Evolutionary conservation across 1,140 invertebrate species (phyloP).

Genomic region (Pentalonia nigronervosa): DNA sequence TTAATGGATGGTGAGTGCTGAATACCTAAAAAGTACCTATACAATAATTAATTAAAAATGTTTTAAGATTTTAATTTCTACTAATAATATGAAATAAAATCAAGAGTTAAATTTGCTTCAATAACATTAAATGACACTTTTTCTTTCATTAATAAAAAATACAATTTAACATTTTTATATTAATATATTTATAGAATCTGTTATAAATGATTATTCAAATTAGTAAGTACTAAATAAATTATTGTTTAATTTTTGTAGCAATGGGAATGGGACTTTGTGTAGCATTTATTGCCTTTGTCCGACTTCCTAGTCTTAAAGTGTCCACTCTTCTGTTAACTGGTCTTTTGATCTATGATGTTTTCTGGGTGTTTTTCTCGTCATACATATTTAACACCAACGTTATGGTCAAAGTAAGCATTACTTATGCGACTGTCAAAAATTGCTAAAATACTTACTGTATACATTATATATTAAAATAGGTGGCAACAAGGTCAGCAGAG

Average conservation of each 20-base stretch:
- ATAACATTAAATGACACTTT: not conserved
- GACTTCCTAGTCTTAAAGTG: slow-evolving; percentile 94
- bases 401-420: slow-evolving; percentile 87
- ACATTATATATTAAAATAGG: slow-evolving; percentile 64
- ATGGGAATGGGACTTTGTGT: slow-evolving; percentile 97
- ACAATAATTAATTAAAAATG: not conserved
- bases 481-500: slow-evolving; percentile 89
- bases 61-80: not conserved
- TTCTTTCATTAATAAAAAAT: not conserved
- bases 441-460: not conserved
- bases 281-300: slow-evolving; percentile 95
- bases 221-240: slow-evolving; percentile 58
- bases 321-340: slow-evolving; percentile 93
- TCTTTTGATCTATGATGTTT: slow-evolving; percentile 94
- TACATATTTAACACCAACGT: slow-evolving; percentile 99
- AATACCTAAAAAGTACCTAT: not conserved
- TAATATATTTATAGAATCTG: not conserved
- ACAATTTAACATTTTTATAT: not conserved
- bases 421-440: not conserved
- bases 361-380: slow-evolving; percentile 98
- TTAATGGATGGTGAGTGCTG: slow-evolving; percentile 88
- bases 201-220: not conserved
- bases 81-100: slow-evolving; percentile 2
- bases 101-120: not conserved
- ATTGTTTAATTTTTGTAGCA: slow-evolving; percentile 67